These are phyloP conservation scores for Falcunculus frontatus DNA, from an alignment of 2,113 vertebrate species.

Conservation along the genomic window DNA sequence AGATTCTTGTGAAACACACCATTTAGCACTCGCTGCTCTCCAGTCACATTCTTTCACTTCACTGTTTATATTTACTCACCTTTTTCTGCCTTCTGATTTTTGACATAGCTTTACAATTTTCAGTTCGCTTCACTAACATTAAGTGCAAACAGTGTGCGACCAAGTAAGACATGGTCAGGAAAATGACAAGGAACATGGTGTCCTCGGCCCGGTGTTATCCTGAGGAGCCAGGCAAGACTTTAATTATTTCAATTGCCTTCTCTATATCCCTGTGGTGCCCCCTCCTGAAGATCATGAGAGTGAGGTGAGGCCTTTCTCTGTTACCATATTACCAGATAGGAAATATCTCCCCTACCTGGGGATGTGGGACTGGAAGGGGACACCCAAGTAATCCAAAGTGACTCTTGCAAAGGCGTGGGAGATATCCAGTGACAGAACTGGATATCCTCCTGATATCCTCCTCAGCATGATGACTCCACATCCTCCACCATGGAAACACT, in stretches of 20 bases:
- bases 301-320: not conserved
- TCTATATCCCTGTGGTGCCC: not conserved
- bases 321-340: not conserved
- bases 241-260: not conserved
- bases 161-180: not conserved
- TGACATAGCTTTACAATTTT: not conserved
- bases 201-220: not conserved
- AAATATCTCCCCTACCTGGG: not conserved
- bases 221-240: not conserved
- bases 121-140: not conserved
- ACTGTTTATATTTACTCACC: slow-evolving; percentile 14
- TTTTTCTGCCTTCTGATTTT: slow-evolving; percentile 5
- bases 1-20: not conserved
- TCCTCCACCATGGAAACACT: not conserved
- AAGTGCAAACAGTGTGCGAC: not conserved
- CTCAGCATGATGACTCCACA: not conserved
- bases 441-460: too few species aligned
- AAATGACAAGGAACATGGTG: not conserved
- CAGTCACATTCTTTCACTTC: not conserved
- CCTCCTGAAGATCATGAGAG: not conserved
- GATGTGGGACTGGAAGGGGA: not conserved
- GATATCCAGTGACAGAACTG: not conserved
- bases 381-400: not conserved
- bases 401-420: not conserved
- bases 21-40: not conserved